phyloP scores from a whole-genome alignment of 2,113 vertebrate species.

The Nyctibius bracteatus region DNA sequence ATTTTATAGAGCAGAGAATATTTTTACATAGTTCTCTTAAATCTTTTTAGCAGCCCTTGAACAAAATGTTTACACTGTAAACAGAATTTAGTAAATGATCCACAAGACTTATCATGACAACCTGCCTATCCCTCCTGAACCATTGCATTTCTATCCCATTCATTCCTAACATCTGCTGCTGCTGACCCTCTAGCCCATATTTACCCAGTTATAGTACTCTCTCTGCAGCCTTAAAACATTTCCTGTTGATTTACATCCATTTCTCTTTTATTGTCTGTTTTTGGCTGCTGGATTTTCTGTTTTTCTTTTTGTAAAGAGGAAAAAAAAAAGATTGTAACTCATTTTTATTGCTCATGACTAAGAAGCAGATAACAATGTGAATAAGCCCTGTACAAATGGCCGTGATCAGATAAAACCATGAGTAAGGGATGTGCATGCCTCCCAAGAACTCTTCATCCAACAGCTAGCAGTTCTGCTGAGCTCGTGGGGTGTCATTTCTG shows the following conservation, averaged over 20 bases:
- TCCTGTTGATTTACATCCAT: background rate
- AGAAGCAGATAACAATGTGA: background rate
- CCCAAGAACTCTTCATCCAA: background rate
- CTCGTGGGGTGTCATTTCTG: background rate
- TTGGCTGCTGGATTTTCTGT: background rate
- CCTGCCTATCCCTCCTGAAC: background rate
- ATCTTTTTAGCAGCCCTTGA: conserved; percentile 37
- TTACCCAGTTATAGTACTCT: background rate
- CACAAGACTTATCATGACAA: background rate
- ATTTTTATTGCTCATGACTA: background rate
- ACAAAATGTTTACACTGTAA: conserved; percentile 37
- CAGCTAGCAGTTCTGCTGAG: background rate
- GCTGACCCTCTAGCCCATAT: background rate
- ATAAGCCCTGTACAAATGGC: background rate
- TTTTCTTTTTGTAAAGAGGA: background rate
- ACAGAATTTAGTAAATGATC: background rate
- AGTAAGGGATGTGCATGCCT: background rate
- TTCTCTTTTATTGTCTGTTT: background rate
- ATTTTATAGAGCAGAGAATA: conserved; percentile 46
- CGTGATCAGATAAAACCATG: background rate
- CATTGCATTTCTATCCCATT: background rate
- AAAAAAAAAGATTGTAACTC: background rate
- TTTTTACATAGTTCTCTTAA: conserved; percentile 47
- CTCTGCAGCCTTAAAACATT: conserved; percentile 4
- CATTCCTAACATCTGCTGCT: background rate